Evolutionary conservation across 2,888 invertebrate genomes (phyloP), one percentile per base, ranked within the genome.

Genomic region (Leistus spinibarbis): DNA sequence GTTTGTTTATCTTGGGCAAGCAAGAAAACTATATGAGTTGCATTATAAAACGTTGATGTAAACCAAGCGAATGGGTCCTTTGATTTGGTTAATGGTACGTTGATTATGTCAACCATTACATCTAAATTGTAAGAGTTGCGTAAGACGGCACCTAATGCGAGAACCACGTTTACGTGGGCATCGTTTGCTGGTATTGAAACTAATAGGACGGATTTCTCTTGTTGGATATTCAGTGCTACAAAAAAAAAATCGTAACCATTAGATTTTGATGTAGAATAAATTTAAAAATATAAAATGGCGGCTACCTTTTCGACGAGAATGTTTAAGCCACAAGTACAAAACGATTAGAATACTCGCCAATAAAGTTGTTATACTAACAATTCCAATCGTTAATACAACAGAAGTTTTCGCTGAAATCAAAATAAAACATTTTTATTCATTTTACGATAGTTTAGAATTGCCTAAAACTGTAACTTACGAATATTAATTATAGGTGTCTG

Each of bases 1-100:
- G 19, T 60, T 10, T 57, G 7, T 16, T 67, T 56, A 13, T 66
- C 40, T 17, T 57, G 20, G 3, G 73, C 56, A 2, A 66, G 22
- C 27, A 73, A 60, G 56, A 53, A 73, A 40, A 73, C 64, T 1
- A 73, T 53, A 67, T 73, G 73, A 19, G 23, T 73, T 9, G 73
- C 73, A 9, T 66, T 16, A 2, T 63, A 17, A 22, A 71, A 54
- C n/a, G 63, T 22, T n/a, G 19, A 7, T 22, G 56, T 57, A 19
- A 66, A 23, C 73, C 73, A 73, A 54, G n/a, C 19, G 23, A 71
- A 64, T 17, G 63, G 63, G 17, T 73, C 40, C 10, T 17, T 65
- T 5, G 40, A 13, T 19, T 22, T 10, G 0, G 63, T 53, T 70
- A 23, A 19, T 3, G 67, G 57, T 23, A 67, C 17, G 19, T 67